Conservation (phyloP, 2,888 invertebrate genomes). For the Andricus quercusramuli region DNA sequence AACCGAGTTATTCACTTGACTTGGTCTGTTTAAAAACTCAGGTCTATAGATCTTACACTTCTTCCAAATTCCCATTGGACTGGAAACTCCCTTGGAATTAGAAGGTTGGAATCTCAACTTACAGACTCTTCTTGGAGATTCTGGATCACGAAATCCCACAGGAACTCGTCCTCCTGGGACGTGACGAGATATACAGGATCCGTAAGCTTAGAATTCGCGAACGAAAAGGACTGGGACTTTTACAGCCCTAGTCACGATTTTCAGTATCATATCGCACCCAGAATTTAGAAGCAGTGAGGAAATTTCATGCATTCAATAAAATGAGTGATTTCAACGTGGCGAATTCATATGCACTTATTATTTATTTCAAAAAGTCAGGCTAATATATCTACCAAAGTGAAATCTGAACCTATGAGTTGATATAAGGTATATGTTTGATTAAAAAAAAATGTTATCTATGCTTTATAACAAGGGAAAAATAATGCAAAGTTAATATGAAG, state of each 20-base stretch:
- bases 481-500: no score
- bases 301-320: conserved; percentile 5
- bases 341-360: neutral
- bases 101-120: conserved; percentile 30
- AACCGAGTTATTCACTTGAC: neutral
- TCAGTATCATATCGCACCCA: conserved; percentile 11
- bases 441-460: no score
- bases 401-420: no score
- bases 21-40: neutral
- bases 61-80: neutral
- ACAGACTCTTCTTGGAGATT: conserved; percentile 34
- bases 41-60: conserved; percentile 8
- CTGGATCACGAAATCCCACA: conserved; percentile 38
- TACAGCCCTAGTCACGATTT: conserved; percentile 36
- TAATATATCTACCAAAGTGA: neutral
- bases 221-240: conserved; percentile 16
- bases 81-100: conserved; percentile 26
- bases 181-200: conserved; percentile 34
- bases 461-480: neutral
- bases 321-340: conserved; percentile 7
- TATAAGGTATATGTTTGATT: no score
- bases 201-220: conserved; percentile 22
- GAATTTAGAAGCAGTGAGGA: neutral
- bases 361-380: neutral
- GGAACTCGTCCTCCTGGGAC: conserved; percentile 39